Evolutionary conservation across 2,888 invertebrate species (phyloP).

Genomic region (Furcula furcula): DNA sequence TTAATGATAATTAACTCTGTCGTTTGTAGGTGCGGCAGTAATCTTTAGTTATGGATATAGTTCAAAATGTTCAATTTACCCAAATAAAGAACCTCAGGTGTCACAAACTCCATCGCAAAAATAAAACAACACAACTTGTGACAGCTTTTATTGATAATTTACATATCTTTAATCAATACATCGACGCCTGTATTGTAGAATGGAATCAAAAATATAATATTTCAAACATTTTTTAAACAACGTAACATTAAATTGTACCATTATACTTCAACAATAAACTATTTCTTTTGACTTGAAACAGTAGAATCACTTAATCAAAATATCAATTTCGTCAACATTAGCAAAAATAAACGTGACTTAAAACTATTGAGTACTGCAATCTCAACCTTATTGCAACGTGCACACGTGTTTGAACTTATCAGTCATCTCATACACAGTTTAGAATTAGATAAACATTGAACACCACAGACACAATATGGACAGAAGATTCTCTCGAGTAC

Average conservation of each 20-base stretch:
- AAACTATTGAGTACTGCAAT: conserved; percentile 38
- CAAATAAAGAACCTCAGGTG: too few species aligned
- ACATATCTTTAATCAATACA: conserved; percentile 34
- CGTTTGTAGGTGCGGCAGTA: too few species aligned
- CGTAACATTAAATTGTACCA: conserved; percentile 30
- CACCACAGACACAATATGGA: conserved; percentile 3
- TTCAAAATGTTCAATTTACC: too few species aligned
- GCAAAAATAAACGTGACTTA: conserved; percentile 32
- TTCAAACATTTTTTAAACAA: conserved; percentile 20
- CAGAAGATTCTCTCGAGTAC: too few species aligned
- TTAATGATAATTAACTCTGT: too few species aligned
- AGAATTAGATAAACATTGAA: conserved; percentile 23
- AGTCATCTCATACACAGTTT: conserved; percentile 42
- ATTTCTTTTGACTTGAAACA: conserved; percentile 5
- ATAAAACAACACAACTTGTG: conserved; percentile 13
- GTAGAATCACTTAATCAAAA: conserved; percentile 2
- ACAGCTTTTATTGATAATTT: conserved; percentile 33
- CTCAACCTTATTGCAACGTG: conserved; percentile 24
- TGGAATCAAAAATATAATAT: conserved; percentile 37
- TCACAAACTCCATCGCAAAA: not conserved
- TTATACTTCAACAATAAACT: conserved; percentile 12
- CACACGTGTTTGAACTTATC: conserved; percentile 52
- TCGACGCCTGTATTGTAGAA: conserved; percentile 23
- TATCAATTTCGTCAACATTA: conserved; percentile 14
- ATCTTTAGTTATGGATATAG: too few species aligned